These are phyloP conservation scores for Pseudois nayaur DNA, from an alignment of 2,113 vertebrate genomes.

Conservation along the genomic window DNA sequence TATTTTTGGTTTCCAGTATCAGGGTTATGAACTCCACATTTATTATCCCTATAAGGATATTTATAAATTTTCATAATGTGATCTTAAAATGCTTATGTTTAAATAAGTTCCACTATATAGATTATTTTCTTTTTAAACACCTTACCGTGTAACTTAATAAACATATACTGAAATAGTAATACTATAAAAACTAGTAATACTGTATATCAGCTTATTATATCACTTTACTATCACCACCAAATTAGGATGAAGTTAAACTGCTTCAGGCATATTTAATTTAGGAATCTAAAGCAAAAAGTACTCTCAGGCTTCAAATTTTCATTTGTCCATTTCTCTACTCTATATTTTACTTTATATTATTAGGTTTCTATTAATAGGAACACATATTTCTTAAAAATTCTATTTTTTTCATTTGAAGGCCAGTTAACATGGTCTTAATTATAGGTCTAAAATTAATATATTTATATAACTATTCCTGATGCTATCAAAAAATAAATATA, in stretches of 20 bases:
- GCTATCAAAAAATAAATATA: background rate
- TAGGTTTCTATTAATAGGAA: background rate
- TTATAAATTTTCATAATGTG: background rate
- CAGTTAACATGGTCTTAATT: background rate
- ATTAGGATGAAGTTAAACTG: background rate
- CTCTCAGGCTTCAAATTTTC: background rate
- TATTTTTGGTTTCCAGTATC: background rate
- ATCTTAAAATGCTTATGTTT: background rate
- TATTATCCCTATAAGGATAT: background rate
- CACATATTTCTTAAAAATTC: background rate
- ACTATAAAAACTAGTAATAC: background rate
- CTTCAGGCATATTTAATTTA: background rate
- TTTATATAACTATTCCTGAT: background rate
- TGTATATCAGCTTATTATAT: background rate
- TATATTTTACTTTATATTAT: background rate
- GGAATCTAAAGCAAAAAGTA: background rate
- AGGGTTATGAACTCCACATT: background rate
- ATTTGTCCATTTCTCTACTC: background rate
- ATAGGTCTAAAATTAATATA: background rate
- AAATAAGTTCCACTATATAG: background rate
- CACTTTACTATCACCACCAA: background rate
- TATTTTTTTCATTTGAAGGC: background rate
- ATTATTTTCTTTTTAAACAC: background rate
- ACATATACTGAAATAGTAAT: background rate
- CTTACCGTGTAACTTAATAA: background rate